Evolutionary conservation across 2,797 vertebrate species (phyloP), one percentile per base, ranked within the genome.

Genomic region (Trachops cirrhosus): DNA sequence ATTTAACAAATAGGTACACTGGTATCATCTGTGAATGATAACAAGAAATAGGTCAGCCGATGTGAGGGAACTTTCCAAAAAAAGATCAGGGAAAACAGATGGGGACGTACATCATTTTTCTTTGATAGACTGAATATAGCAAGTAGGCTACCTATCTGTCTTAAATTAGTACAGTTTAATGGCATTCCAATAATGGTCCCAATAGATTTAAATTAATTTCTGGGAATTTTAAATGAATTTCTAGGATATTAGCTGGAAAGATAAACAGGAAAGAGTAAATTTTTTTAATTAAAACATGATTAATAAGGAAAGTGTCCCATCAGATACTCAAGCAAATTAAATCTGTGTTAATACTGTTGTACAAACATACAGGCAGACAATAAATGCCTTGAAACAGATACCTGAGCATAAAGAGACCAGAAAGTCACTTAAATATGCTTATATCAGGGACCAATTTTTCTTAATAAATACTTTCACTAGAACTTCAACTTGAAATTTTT

Each of bases 271-370:
- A 26, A 48, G 5, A 48, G 6, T 62, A 67, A 24, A 15, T 18
- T 88, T 48, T 82, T 24, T 3, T 68, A 80, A 26, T 73, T 84
- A 85, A 85, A 79, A 18, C 44, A 82, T 59, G n/a, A 34, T 48
- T 86, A 64, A 37, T 67, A 90, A 78, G 26, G 29, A 86, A 39
- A 77, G 68, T 86, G 18, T 2, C 59, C 37, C 71, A 67, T 74
- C 46, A 91, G 29, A 73, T 96, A 86, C 21, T 67, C 75, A 59
- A 89, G 39, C 39, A 67, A 62, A 80, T 89, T 74, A 88, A 88
- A 67, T 91, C n/a, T 70, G 9, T 75, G 34, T 77, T 77, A 57
- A 37, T 9, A 74, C 34, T 24, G 5, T 86, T 70, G 48, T 12
- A 59, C 16, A 89, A 57, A 44, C 87, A 77, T 14, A 44, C 57